These are phyloP conservation scores for Erethizon dorsatum DNA, from an alignment of 2,797 vertebrate genomes.

Conservation along the genomic window DNA sequence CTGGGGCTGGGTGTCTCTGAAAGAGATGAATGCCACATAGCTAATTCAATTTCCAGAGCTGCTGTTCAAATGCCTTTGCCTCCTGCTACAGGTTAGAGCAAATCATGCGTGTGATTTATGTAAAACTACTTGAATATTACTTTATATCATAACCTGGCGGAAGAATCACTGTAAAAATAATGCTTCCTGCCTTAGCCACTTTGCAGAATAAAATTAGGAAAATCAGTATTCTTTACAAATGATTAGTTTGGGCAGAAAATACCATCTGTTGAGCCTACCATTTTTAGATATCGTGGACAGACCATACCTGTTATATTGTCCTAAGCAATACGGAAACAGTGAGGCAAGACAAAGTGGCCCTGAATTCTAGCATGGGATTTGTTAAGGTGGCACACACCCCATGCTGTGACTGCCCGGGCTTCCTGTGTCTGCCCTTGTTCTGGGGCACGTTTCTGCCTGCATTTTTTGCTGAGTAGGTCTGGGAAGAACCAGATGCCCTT, in stretches of 20 bases:
- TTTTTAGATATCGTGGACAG: constrained; percentile 58
- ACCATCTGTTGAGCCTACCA: constrained; percentile 4
- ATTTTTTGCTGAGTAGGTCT: neutral
- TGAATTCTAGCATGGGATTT: neutral
- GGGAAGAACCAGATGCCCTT: neutral
- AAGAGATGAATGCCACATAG: constrained; percentile 36
- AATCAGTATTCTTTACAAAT: constrained; percentile 67
- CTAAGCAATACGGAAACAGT: neutral
- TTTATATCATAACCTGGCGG: constrained; percentile 67
- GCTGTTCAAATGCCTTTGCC: constrained; percentile 65
- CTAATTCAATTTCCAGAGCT: constrained; percentile 67
- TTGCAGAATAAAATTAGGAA: constrained; percentile 76
- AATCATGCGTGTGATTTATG: constrained; percentile 69
- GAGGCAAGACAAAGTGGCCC: neutral
- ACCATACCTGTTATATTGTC: neutral
- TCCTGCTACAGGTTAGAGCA: constrained; percentile 56
- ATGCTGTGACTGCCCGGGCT: neutral
- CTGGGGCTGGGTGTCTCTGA: neutral
- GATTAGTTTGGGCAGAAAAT: constrained; percentile 47
- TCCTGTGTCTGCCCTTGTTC: neutral
- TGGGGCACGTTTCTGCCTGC: constrained; percentile 59
- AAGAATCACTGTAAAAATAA: constrained; percentile 57
- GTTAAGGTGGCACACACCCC: neutral
- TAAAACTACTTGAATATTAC: constrained; percentile 66
- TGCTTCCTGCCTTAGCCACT: constrained; percentile 12